A percentile compares a stretch with the other conserved stretches of the same genome.
These are phyloP conservation scores for Hymenochirus boettgeri DNA, from an alignment of 2,113 vertebrate species.

Conservation along the genomic window DNA sequence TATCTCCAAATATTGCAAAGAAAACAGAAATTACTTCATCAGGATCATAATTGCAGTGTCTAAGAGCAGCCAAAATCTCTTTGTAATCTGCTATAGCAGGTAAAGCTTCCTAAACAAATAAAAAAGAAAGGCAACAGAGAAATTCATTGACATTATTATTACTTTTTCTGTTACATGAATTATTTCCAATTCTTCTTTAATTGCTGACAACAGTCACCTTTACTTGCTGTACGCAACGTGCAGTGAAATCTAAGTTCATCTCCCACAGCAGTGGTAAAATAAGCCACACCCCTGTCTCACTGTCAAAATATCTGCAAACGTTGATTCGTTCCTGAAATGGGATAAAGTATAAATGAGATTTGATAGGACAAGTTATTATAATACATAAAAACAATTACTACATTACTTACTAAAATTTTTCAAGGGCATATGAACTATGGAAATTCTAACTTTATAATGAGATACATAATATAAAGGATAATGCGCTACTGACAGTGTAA, in stretches of 20 bases:
- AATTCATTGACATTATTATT: no score
- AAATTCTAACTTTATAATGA: no score
- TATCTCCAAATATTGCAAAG: conserved; percentile 58
- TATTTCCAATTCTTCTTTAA: background rate
- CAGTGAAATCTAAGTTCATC: conserved; percentile 52
- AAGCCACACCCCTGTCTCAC: conserved; percentile 54
- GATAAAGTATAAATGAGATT: no score
- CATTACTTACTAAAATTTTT: no score
- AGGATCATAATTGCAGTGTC: conserved; percentile 58
- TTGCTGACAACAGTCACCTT: conserved; percentile 45
- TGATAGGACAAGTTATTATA: no score
- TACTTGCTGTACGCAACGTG: conserved; percentile 48
- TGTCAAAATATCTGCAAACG: conserved; percentile 58
- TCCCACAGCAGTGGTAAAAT: conserved; percentile 59
- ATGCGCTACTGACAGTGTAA: no score
- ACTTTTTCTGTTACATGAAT: no score
- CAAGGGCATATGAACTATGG: no score
- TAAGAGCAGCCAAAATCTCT: conserved; percentile 58
- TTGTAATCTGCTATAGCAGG: conserved; percentile 57
- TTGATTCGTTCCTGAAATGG: conserved; percentile 60
- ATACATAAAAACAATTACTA: no score
- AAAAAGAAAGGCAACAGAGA: background rate
- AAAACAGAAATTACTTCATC: conserved; percentile 60
- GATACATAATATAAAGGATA: no score
- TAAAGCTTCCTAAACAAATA: conserved; percentile 46